Base-by-base conservation (phyloP, 2,797 vertebrate species). In the Sylvia borin region DNA sequence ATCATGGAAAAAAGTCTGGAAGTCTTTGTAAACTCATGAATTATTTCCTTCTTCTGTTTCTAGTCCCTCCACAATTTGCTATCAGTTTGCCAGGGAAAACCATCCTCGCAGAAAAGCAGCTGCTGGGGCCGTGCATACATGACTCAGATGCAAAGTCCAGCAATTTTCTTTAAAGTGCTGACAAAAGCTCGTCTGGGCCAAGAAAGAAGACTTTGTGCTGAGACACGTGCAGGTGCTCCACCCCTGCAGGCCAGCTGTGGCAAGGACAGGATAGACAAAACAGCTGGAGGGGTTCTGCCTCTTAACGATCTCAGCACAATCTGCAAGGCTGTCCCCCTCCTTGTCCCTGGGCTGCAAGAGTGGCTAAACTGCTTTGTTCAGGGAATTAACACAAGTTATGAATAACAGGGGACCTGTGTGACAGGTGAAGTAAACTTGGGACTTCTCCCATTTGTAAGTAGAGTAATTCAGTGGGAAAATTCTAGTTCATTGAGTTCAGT, bases 81-180 rank as follows among this genome's bases (percentile, higher is more conserved):
- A 24, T 51, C 3, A 2, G 54, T 67, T 78, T 88, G n/a, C 62
- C 47, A 45, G 24, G 27, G 43, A 15, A 88, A 87, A 62, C 66
- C 55, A 38, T 45, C 43, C 42, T 58, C 0, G 0, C 45, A 89
- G 45, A 80, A 81, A 68, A 88, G 73, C 62, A 93, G 70, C 31
- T 1, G 5, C 54, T 67, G 57, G n/a, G 45, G 11, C 72, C 54
- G 32, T 8, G 17, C 1, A 1, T 27, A 64, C 25, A 40, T 61
- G 70, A 38, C 64, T 82, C 53, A 64, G 74, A 71, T 54, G 75
- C 65, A 61, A 80, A 85, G 79, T 92, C 87, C 85, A 76, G 87
- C 71, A 83, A 24, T 83, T 92, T 91, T 83, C 58, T 85, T 68
- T 43, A 12, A 93, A 80, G 61, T 31, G 65, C 91, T 93, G 79